Base-by-base conservation (phyloP, 2,888 invertebrate genomes). In the Epiblema foenella region DNA sequence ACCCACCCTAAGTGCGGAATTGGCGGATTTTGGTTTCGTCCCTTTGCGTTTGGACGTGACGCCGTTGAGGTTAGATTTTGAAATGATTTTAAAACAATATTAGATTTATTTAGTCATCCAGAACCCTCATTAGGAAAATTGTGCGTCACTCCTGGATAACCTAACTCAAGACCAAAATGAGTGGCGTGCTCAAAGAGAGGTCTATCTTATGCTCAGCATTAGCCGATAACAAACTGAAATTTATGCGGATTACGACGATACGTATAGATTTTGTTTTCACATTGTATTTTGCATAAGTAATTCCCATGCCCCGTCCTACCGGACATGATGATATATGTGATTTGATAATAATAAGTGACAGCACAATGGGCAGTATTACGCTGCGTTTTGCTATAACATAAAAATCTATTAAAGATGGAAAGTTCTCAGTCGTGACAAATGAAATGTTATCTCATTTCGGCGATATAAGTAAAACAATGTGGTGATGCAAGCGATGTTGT, bases 381-480 rank as follows among this genome's bases (percentile, higher is more conserved):
- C 76, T 69, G 80, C 77, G 57, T 67, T 72, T 73, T 77, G 75
- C 77, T 59, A 18, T n/a, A 65, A 78, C 74, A 72, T 5, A 33
- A 75, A 78, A 76, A 72, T 65, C 74, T 76, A 76, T 78, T 75
- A 75, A 74, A 77, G 79, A 81, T 86, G 85, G 89, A 91, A 90
- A 91, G 83, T 91, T 91, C 91, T 83, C 91, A 91, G 79, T 83
- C 83, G 82, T 82, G 84, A 85, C 84, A 85, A 81, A 83, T 78
- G 76, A 83, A 84, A 83, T 81, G 84, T 89, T 90, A 90, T 90
- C 87, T 89, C 85, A 89, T 89, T 90, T 85, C 76, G 81, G 85
- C 85, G 85, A 89, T 85, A 81, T 77, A 74, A 69, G 79, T 83
- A 81, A 85, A 85, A 90, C 90, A 91, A 90, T 89, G 77, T 75